Conservation (phyloP, 1,140 invertebrate genomes). For the Drosophila albomicans region DNA sequence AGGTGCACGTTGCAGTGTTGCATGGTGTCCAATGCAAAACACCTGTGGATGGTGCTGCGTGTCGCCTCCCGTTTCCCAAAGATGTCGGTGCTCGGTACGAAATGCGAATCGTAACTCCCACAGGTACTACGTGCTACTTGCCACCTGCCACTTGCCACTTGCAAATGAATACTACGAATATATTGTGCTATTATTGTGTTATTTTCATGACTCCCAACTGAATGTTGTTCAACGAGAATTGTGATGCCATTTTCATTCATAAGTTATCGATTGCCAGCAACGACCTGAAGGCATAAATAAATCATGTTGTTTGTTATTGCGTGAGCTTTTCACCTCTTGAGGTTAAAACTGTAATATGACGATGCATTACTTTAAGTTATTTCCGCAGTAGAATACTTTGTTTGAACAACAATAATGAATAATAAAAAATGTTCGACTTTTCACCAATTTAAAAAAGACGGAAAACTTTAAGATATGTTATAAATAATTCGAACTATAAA, state of each 20-base stretch:
- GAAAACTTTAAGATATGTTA: too few species aligned
- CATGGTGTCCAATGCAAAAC: slow-evolving; percentile 25
- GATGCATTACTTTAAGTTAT: too few species aligned
- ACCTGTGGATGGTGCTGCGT: slow-evolving; percentile 36
- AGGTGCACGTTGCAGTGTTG: slow-evolving; percentile 8
- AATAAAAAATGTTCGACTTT: too few species aligned
- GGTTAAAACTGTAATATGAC: too few species aligned
- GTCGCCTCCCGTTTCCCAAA: slow-evolving; percentile 11
- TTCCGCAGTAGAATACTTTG: too few species aligned
- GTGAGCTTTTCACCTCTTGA: slow-evolving; percentile 5
- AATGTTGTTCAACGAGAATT: slow-evolving; percentile 36
- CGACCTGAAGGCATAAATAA: slow-evolving; percentile 3
- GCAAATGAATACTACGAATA: slow-evolving; percentile 25
- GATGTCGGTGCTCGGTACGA: slow-evolving; percentile 52
- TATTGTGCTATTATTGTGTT: neutral
- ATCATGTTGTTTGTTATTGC: slow-evolving; percentile 1
- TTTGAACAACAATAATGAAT: too few species aligned
- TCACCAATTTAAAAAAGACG: too few species aligned
- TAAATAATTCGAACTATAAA: too few species aligned
- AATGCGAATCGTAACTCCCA: neutral
- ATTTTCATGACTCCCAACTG: neutral
- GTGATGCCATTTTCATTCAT: slow-evolving; percentile 32
- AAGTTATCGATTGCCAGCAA: slow-evolving; percentile 29
- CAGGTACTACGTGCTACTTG: slow-evolving; percentile 37
- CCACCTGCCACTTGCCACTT: slow-evolving; percentile 25